These are phyloP conservation scores for Acanthochromis polyacanthus DNA, from an alignment of 2,113 vertebrate genomes.

Conservation along the genomic window DNA sequence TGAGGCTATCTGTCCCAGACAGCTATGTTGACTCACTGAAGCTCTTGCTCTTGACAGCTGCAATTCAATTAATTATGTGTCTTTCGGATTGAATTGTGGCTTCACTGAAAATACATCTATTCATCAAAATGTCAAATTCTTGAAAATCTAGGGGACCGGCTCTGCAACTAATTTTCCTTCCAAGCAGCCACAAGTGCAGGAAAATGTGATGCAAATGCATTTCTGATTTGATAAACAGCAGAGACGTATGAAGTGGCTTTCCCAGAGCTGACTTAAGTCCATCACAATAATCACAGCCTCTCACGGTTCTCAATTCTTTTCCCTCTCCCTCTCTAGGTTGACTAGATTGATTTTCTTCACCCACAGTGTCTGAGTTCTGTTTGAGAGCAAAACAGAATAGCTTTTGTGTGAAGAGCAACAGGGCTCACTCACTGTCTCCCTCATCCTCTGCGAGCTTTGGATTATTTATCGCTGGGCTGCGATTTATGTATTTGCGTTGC, in stretches of 20 bases:
- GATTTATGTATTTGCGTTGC: constrained; percentile 46
- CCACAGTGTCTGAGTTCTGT: constrained; percentile 62
- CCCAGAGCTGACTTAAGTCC: constrained; percentile 56
- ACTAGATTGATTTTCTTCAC: constrained; percentile 72
- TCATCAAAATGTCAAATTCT: constrained; percentile 64
- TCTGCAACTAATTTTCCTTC: constrained; percentile 36
- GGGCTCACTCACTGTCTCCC: constrained; percentile 46
- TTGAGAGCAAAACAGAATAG: constrained; percentile 67
- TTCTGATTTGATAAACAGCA: constrained; percentile 62
- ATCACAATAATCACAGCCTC: constrained; percentile 70
- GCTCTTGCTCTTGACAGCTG: constrained; percentile 50
- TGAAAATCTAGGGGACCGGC: background rate
- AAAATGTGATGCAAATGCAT: constrained; percentile 63
- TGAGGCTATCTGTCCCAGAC: constrained; percentile 49
- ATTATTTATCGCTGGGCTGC: constrained; percentile 67
- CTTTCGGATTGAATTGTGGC: constrained; percentile 42
- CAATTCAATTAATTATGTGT: constrained; percentile 58
- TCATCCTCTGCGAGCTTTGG: constrained; percentile 57
- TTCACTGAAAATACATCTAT: constrained; percentile 48
- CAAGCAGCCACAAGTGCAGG: constrained; percentile 40
- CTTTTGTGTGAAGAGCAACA: constrained; percentile 65
- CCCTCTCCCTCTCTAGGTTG: constrained; percentile 39
- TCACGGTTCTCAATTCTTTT: constrained; percentile 56
- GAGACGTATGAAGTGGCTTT: constrained; percentile 57
- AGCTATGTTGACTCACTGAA: constrained; percentile 46